A percentile compares a stretch with the other conserved stretches of the same genome.
These are phyloP conservation scores for Bombus huntii DNA, from an alignment of 1,140 invertebrate genomes.

Conservation along the genomic window DNA sequence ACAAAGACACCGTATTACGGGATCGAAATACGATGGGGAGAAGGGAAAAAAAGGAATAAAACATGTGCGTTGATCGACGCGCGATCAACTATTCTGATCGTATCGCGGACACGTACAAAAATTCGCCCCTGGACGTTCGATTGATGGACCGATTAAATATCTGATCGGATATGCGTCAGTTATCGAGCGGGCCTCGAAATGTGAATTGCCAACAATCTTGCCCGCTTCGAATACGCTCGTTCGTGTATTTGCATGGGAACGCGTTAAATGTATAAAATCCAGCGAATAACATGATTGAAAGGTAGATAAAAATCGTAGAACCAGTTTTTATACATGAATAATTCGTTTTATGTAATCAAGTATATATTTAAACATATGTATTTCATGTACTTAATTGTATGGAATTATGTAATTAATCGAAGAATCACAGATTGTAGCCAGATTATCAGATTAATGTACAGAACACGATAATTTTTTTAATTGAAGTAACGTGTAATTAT, in stretches of 20 bases:
- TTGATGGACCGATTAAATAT: constrained; percentile 27
- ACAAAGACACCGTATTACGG: constrained; percentile 8
- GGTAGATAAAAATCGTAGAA: too few species aligned
- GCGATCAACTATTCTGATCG: constrained; percentile 10
- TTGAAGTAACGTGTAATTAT: too few species aligned
- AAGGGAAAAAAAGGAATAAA: not conserved
- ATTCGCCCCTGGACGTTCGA: constrained; percentile 9
- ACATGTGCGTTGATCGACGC: not conserved
- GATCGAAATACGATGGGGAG: not conserved
- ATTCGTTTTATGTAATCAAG: too few species aligned
- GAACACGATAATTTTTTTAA: too few species aligned
- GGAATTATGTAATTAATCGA: too few species aligned
- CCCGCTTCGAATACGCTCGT: not conserved
- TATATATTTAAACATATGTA: too few species aligned
- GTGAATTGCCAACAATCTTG: constrained; percentile 9
- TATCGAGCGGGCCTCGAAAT: not conserved
- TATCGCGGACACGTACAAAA: constrained; percentile 7
- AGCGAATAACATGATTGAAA: not conserved
- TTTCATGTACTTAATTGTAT: too few species aligned
- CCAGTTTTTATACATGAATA: not conserved
- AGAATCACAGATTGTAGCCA: too few species aligned
- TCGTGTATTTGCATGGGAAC: not conserved
- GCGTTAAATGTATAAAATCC: not conserved
- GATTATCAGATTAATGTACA: too few species aligned
- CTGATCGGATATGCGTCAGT: constrained; percentile 34